Evolutionary conservation across 2,797 vertebrate species (phyloP).

Genomic region (Petrocephalus schoutedeni): DNA sequence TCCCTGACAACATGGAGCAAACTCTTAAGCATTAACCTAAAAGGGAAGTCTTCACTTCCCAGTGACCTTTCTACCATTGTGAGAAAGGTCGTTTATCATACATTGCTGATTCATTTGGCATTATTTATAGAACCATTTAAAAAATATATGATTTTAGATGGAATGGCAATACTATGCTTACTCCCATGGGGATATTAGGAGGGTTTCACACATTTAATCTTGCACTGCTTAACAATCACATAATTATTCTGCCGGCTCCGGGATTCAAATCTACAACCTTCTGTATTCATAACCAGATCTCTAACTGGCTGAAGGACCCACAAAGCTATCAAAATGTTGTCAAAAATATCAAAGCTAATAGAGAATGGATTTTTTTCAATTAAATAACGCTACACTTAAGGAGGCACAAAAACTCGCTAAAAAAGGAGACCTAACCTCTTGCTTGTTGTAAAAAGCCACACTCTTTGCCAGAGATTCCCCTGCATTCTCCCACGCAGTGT

Average conservation of each 20-base stretch:
- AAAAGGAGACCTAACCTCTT: neutral
- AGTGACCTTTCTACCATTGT: neutral
- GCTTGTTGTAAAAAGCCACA: neutral
- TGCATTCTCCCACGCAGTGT: neutral
- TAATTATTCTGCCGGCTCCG: neutral
- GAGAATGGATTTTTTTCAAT: neutral
- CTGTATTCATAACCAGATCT: neutral
- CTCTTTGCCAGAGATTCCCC: neutral
- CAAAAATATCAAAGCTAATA: neutral
- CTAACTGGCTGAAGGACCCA: neutral
- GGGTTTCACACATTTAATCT: neutral
- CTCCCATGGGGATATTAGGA: neutral
- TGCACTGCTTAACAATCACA: neutral
- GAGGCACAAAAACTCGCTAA: neutral
- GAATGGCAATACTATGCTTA: neutral
- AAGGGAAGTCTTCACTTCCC: neutral
- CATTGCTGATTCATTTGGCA: neutral
- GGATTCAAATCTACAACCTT: neutral
- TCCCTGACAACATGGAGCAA: neutral
- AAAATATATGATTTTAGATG: neutral
- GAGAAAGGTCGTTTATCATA: neutral
- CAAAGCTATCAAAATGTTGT: neutral
- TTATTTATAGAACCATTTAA: neutral
- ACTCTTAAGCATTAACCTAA: slow-evolving; percentile 23
- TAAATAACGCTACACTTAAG: neutral